A percentile compares a stretch with the other conserved stretches of the same genome.
Conservation (phyloP, 2,888 invertebrate genomes). For the Volucella inanis region DNA sequence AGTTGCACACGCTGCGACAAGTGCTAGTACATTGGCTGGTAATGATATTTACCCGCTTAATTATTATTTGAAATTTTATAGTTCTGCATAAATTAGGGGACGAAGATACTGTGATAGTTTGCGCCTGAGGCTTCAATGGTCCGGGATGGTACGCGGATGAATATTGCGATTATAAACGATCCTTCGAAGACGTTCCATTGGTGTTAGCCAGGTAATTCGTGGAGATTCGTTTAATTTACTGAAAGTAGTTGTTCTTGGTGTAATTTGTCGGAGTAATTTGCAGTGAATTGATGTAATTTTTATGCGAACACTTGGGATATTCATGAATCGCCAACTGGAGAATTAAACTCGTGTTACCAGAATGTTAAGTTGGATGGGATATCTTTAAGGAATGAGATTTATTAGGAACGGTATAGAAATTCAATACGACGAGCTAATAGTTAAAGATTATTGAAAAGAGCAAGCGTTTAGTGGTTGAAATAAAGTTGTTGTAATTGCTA, state of each 20-base stretch:
- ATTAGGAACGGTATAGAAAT: too few species aligned
- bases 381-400: too few species aligned
- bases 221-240: conserved; percentile 7
- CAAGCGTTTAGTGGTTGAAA: too few species aligned
- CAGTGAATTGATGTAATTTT: conserved; percentile 16
- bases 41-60: conserved; percentile 32
- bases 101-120: neutral
- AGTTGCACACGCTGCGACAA: conserved; percentile 30
- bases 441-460: too few species aligned
- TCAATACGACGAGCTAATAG: too few species aligned
- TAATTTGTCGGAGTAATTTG: conserved; percentile 41
- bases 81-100: conserved; percentile 25
- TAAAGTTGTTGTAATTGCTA: too few species aligned
- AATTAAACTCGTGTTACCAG: neutral
- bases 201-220: conserved; percentile 2
- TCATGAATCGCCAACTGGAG: conserved; percentile 20
- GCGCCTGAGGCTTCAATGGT: neutral
- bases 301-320: neutral
- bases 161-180: conserved; percentile 15
- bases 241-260: conserved; percentile 4
- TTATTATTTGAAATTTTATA: conserved; percentile 49
- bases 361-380: too few species aligned
- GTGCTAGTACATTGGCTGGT: conserved; percentile 28
- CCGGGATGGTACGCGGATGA: neutral
- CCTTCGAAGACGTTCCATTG: neutral